A percentile compares a stretch with the other conserved stretches of the same genome.
Evolutionary conservation across 2,113 vertebrate genomes (phyloP).

Genomic region (Dromiciops gliroides): DNA sequence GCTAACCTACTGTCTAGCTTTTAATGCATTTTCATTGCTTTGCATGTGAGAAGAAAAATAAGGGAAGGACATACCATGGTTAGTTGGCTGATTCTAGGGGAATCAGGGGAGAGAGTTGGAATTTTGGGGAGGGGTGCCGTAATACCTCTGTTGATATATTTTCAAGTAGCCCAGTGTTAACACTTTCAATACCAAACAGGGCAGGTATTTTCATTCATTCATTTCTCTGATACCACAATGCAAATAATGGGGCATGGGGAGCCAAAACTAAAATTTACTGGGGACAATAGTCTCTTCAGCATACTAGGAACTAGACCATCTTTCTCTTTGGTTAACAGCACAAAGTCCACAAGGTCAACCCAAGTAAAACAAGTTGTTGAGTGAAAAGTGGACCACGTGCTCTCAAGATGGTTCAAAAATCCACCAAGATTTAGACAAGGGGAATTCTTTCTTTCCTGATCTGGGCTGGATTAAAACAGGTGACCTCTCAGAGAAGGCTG

Average conservation of each 20-base stretch:
- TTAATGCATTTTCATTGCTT: not conserved
- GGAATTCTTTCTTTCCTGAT: not conserved
- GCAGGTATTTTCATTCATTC: not conserved
- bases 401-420: not conserved
- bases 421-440: not conserved
- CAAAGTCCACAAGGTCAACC: not conserved
- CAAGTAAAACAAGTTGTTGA: not conserved
- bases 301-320: not conserved
- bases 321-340: too few relatives aligned
- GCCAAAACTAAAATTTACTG: not conserved
- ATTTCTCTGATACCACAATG: not conserved
- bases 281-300: not conserved
- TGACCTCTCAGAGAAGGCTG: not conserved
- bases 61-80: not conserved
- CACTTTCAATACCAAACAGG: not conserved
- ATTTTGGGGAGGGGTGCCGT: not conserved
- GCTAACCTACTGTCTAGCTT: not conserved
- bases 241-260: not conserved
- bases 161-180: not conserved
- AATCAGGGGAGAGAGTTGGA: not conserved
- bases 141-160: not conserved
- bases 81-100: not conserved
- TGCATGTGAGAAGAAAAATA: not conserved
- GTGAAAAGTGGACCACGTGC: not conserved
- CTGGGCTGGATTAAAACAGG: not conserved